Evolutionary conservation across 2,797 vertebrate species (phyloP).

Genomic region (Zalophus californianus): DNA sequence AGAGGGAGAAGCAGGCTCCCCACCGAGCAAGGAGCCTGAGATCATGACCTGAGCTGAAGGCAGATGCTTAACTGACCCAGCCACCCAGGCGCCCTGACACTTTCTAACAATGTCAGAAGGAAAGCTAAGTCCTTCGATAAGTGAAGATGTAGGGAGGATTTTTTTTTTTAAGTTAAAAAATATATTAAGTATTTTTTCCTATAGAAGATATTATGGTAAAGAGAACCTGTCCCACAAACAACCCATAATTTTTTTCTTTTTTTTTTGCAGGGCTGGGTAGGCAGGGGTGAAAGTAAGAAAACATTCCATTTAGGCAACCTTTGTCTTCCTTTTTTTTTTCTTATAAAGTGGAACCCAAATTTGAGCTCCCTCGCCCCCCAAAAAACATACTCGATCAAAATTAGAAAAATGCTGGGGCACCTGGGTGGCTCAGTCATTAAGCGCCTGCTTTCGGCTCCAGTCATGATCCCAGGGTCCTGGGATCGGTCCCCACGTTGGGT

Average conservation of each 20-base stretch:
- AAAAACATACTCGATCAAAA: neutral
- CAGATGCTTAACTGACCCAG: neutral
- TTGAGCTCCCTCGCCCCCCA: rapidly evolving
- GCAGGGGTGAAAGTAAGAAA: neutral
- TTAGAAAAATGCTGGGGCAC: neutral
- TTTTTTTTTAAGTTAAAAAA: constrained; percentile 52
- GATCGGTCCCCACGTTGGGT: too few relatives aligned
- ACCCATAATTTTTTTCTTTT: neutral
- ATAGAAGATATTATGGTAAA: neutral
- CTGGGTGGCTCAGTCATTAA: too few relatives aligned
- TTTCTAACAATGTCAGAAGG: neutral
- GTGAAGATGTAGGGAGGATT: neutral
- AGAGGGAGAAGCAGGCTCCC: neutral
- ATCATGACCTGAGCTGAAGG: neutral
- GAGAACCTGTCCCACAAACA: neutral
- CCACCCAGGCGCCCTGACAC: too few relatives aligned
- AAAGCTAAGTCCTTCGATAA: neutral
- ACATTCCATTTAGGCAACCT: neutral
- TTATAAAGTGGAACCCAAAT: neutral
- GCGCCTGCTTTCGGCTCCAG: too few relatives aligned
- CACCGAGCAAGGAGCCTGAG: neutral
- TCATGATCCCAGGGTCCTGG: too few relatives aligned
- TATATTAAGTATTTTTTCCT: neutral
- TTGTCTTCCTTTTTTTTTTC: neutral
- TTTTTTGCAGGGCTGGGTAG: too few relatives aligned